A percentile compares a stretch with the other conserved stretches of the same genome.
Conservation (phyloP, 2,113 vertebrate species). For the Pteronura brasiliensis region DNA sequence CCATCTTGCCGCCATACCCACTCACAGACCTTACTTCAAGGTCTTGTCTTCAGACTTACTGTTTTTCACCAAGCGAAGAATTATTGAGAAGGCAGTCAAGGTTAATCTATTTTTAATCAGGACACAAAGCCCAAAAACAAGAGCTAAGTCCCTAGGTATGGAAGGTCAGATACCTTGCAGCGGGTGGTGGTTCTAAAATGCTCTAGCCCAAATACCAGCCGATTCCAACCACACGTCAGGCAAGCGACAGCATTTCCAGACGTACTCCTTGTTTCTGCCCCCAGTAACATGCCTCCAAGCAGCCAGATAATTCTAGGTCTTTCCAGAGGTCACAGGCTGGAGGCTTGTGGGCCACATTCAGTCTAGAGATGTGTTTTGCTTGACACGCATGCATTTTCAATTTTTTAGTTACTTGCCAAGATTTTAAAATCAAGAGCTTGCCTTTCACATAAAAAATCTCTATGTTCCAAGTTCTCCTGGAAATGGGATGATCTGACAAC, state of each 20-base stretch:
- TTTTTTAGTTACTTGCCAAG: not conserved
- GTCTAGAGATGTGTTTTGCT: slow-evolving; percentile 22
- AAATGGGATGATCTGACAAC: not conserved
- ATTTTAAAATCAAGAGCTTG: not conserved
- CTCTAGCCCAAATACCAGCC: not conserved
- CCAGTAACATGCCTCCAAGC: not conserved
- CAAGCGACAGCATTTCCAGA: not conserved
- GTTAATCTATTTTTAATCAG: not conserved
- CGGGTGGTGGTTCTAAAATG: not conserved
- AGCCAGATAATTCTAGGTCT: not conserved
- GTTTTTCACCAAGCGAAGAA: not conserved
- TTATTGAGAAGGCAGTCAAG: not conserved
- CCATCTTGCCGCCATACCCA: not conserved
- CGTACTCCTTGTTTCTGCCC: not conserved
- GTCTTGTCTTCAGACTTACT: not conserved
- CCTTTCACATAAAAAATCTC: not conserved
- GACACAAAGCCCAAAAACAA: not conserved
- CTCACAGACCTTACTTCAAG: accelerated
- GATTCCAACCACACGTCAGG: not conserved
- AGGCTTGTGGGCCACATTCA: not conserved
- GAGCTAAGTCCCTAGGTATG: not conserved
- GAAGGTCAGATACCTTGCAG: not conserved
- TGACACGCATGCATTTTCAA: not conserved
- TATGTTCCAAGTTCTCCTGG: not conserved
- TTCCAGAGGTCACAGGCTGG: not conserved